These are phyloP conservation scores for Saccostrea glomerata DNA, from an alignment of 1,140 invertebrate genomes.

Conservation along the genomic window DNA sequence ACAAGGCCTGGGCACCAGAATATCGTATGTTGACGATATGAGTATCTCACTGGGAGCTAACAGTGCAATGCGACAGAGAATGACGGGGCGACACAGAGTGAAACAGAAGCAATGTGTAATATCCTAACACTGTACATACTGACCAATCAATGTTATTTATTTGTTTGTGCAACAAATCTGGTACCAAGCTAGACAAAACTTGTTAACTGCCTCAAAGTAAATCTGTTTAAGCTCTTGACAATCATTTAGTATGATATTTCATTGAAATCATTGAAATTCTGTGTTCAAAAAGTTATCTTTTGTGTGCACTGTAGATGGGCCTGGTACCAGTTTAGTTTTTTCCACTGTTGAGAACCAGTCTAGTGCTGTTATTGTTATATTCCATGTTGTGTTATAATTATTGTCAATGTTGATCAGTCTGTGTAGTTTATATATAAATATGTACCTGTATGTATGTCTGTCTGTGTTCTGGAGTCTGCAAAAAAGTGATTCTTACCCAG, in stretches of 20 bases:
- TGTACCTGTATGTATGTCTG: background rate
- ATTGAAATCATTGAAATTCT: background rate
- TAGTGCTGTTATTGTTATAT: constrained; percentile 31
- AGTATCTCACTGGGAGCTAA: constrained; percentile 63
- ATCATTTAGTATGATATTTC: background rate
- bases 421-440: constrained; percentile 1
- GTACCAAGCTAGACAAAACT: background rate
- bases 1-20: constrained; percentile 60
- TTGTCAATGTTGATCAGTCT: constrained; percentile 6
- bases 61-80: constrained; percentile 58
- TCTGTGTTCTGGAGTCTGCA: background rate
- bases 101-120: constrained; percentile 73
- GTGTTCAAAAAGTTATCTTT: background rate
- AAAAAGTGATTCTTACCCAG: background rate
- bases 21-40: constrained; percentile 76
- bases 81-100: constrained; percentile 62
- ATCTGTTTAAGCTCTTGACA: background rate
- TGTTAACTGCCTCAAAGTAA: background rate
- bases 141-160: constrained; percentile 19
- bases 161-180: background rate
- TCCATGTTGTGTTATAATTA: constrained; percentile 23
- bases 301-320: background rate
- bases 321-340: background rate
- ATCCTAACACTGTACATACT: constrained; percentile 54
- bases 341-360: constrained; percentile 13